phyloP scores from a whole-genome alignment of 2,888 invertebrate genomes.

The Heliconius sara region DNA sequence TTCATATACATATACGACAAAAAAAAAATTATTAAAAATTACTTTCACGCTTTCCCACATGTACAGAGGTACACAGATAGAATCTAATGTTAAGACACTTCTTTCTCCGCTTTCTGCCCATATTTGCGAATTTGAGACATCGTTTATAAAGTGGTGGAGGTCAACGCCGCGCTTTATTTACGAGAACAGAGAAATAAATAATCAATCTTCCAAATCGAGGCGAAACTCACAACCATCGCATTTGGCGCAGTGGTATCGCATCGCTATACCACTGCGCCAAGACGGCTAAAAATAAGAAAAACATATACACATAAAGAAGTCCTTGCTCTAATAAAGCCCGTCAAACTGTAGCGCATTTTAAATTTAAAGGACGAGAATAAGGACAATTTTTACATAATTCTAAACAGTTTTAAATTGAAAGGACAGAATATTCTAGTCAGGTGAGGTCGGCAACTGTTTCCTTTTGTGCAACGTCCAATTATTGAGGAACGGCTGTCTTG shows the following conservation, averaged over 20 bases:
- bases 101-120: neutral
- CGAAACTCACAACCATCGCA: neutral
- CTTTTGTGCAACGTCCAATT: constrained; percentile 32
- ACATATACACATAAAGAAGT: constrained; percentile 14
- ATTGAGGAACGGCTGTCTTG: constrained; percentile 24
- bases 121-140: neutral
- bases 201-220: too few species aligned
- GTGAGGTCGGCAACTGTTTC: constrained; percentile 27
- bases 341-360: constrained; percentile 31
- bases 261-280: neutral
- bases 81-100: neutral
- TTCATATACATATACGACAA: neutral
- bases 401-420: constrained; percentile 30
- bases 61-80: neutral
- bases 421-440: constrained; percentile 28
- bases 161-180: too few species aligned
- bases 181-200: too few species aligned
- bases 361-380: constrained; percentile 43
- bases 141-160: neutral
- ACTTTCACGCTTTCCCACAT: too few species aligned
- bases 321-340: constrained; percentile 36
- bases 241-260: too few species aligned
- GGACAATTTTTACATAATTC: constrained; percentile 46
- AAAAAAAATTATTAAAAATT: too few species aligned
- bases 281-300: neutral